Evolutionary conservation across 1,140 invertebrate genomes (phyloP), one percentile per base, ranked within the genome.

Genomic region (Arctopsyche grandis): DNA sequence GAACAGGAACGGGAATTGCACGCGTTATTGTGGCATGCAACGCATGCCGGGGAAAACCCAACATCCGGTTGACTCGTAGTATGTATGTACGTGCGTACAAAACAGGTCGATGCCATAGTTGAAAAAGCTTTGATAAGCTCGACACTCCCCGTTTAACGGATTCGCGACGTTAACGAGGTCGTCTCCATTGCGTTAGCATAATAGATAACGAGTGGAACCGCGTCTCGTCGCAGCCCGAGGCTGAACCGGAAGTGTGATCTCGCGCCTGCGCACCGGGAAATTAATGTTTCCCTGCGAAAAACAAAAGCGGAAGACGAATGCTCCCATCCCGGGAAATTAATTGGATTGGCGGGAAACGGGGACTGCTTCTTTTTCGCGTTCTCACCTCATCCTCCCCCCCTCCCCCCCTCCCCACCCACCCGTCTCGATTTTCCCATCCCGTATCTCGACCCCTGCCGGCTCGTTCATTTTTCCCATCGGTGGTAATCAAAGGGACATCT

Each of bases 271-370:
- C 69, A 9, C 21, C 56, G 46, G 74, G 56, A 76, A 76, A 76
- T 76, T 56, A 76, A 76, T 58, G 56, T 76, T 76, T 63, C 38
- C 56, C 24, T 24, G 58, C 16, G 56, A 76, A 76, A 75, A 76
- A 58, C 52, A 76, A 76, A 76, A 76, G 56, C 29, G 58, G 58
- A 76, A 76, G 74, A 76, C 74, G 74, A 76, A 76, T 76, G 74
- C 74, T 63, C 58, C 26, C 74, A 24, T 48, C 24, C 74, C 12
- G 74, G 56, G 52, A 76, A 76, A 76, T 76, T 76, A 76, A 76
- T 76, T 76, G 74, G 56, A 76, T 76, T 26, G 74, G 56, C 29
- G 74, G 58, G 56, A 43, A 76, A 60, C 52, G 26, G 5, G 56
- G 38, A 66, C 22, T 12, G 19, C 48, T 52, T 52, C 48, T 52